Percentiles rank a stretch among this genome's conserved stretches.
Conservation (phyloP, 2,113 vertebrate genomes). For the Callospermophilus lateralis region DNA sequence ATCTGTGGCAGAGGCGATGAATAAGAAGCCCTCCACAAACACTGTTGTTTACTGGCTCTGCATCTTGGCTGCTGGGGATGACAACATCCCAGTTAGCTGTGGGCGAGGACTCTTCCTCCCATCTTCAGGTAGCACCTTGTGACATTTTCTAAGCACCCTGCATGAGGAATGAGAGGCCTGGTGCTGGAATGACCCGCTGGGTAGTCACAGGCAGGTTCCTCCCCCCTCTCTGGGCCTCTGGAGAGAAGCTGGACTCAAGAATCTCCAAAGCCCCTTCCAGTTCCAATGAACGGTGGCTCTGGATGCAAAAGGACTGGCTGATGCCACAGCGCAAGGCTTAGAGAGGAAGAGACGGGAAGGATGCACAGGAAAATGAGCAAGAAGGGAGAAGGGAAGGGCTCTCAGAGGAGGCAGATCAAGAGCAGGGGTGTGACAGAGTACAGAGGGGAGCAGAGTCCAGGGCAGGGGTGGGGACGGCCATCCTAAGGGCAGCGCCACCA, state of each 20-base stretch:
- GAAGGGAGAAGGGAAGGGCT: neutral
- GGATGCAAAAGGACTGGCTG: neutral
- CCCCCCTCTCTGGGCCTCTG: neutral
- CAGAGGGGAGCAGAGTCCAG: neutral
- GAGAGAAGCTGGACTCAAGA: neutral
- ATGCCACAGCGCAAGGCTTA: neutral
- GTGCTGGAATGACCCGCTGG: neutral
- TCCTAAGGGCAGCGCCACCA: neutral
- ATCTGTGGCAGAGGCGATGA: neutral
- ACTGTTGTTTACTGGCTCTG: neutral
- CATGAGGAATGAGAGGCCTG: neutral
- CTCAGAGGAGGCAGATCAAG: neutral
- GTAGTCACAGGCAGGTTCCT: neutral
- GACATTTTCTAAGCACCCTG: rapidly evolving
- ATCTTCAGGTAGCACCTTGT: neutral
- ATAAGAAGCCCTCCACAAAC: neutral
- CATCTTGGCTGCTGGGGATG: neutral
- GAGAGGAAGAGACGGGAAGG: neutral
- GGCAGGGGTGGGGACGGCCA: neutral
- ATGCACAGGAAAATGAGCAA: neutral
- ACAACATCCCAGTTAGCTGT: neutral
- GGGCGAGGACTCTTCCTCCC: neutral
- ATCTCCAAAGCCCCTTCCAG: neutral
- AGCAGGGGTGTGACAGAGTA: neutral
- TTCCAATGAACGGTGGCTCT: neutral